Evolutionary conservation across 1,140 invertebrate species (phyloP).

Genomic region (Achatina immaculata): DNA sequence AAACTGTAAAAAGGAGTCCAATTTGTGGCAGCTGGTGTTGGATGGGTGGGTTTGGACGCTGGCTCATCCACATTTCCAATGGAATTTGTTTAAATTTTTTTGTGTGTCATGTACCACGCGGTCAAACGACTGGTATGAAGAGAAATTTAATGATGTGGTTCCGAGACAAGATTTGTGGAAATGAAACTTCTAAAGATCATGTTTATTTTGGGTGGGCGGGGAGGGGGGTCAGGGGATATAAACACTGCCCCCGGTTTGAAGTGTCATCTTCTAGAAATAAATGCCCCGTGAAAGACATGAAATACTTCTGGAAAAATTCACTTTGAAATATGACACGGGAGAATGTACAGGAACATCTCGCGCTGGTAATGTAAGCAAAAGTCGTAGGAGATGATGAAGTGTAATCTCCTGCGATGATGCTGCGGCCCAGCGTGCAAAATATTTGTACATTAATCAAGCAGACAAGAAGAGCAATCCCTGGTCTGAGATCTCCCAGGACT

Average conservation of each 20-base stretch:
- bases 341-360: not conserved
- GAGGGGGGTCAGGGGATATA: not conserved
- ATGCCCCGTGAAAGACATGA: not conserved
- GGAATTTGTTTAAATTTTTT: not conserved
- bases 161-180: not conserved
- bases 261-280: not conserved
- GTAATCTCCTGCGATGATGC: not conserved
- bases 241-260: not conserved
- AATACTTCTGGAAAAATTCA: not conserved
- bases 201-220: not conserved
- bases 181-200: not conserved
- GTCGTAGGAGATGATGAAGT: not conserved
- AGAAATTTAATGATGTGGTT: no score
- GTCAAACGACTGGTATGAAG: no score
- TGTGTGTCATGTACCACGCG: no score
- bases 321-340: not conserved
- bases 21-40: not conserved
- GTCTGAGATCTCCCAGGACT: not conserved
- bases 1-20: constrained; percentile 23
- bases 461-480: not conserved
- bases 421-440: not conserved
- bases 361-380: not conserved
- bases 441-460: not conserved
- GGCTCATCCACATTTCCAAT: not conserved
- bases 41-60: not conserved